Percentiles rank a stretch among this genome's conserved stretches.
These are phyloP conservation scores for Pseudorectes ferrugineus DNA, from an alignment of 2,113 vertebrate genomes.

Conservation along the genomic window DNA sequence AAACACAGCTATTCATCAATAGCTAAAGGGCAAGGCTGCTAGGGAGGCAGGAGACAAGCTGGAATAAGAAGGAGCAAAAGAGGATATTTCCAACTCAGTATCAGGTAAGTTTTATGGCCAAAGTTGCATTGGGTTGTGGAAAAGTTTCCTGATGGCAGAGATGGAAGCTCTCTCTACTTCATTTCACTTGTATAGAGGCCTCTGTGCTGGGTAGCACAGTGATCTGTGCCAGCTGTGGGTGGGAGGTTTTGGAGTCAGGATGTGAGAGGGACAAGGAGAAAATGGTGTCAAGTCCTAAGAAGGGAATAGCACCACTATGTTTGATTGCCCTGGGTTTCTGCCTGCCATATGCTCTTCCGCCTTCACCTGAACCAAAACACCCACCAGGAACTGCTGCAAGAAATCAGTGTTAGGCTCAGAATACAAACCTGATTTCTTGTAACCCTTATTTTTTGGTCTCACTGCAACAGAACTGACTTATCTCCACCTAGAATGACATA, in stretches of 20 bases:
- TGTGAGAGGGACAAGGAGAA: background rate
- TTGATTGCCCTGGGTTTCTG: background rate
- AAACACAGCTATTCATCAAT: constrained; percentile 32
- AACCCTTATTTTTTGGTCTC: background rate
- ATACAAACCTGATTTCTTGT: background rate
- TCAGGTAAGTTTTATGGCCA: background rate
- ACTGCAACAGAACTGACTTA: background rate
- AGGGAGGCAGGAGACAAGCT: background rate
- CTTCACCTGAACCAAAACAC: background rate
- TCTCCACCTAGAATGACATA: background rate
- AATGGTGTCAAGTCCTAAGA: background rate
- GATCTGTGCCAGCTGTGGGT: background rate
- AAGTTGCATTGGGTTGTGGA: background rate
- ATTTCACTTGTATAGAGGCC: background rate
- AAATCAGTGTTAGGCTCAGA: background rate
- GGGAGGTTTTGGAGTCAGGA: background rate
- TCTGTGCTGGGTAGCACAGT: background rate
- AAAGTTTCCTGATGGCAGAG: background rate
- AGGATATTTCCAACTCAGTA: background rate
- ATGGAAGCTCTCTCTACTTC: background rate
- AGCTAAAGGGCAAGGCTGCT: constrained; percentile 37
- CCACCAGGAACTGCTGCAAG: background rate
- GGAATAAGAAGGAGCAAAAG: background rate
- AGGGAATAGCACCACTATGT: background rate
- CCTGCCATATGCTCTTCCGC: background rate